Evolutionary conservation across 2,888 invertebrate species (phyloP), one percentile per base, ranked within the genome.

Genomic region (Thalpophila matura): DNA sequence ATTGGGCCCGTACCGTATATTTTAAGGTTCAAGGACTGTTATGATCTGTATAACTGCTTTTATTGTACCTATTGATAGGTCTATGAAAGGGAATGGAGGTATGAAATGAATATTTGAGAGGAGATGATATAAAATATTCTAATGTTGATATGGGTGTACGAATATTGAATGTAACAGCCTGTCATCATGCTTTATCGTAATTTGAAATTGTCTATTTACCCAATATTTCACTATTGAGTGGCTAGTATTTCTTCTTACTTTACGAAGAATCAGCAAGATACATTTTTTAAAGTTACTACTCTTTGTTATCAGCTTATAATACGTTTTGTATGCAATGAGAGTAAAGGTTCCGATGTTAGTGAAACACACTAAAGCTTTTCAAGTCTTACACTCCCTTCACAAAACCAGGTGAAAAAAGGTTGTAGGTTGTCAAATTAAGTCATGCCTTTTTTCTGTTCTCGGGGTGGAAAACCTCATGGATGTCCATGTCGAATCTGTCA

Each of bases 41-140:
- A 78, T 70, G 68, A 73, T 74, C 68, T 73, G 68, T 73, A 67
- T 77, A 73, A 77, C 74, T 75, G 76, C 68, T 56, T 74, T 74
- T 74, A 77, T 74, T 73, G 77, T 60, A 77, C 61, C 54, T 73
- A 76, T 72, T 72, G 77, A 72, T 76, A 72, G 57, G 57, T 50
- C 38, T 46, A 65, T 76, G 77, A 72, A 76, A 71, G 60, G 59
- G 16, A 73, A 73, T 73, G 56, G 53, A 50, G 56, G 47, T 72
- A 65, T 72, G 51, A 59, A 73, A 73, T 73, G 73, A 73, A 73
- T 73, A 76, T 72, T 76, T 72, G 66, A 65, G 59, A 43, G 50
- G 54, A 35, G 45, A 64, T 55, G 75, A 35, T 64, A 51, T 76
- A 72, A 53, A 69, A 57, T 63, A 75, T 75, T 63, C 40, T 70